Base-by-base conservation (phyloP, 1,140 invertebrate genomes). In the Drosophila ohnishii region DNA sequence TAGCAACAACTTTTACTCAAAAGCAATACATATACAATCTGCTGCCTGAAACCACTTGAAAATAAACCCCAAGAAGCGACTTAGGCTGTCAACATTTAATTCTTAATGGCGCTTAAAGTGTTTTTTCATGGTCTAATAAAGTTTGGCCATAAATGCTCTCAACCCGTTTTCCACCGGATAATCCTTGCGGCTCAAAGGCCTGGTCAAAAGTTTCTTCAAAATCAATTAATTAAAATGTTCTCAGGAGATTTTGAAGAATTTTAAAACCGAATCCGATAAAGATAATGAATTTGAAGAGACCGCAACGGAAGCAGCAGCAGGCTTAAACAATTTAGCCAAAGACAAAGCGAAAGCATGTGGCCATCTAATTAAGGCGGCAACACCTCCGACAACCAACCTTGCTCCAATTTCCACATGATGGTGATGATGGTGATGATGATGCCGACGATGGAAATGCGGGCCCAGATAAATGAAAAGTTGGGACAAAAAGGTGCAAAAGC, bases 331-430 rank as follows among this genome's bases (percentile, higher is more conserved):
- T 67, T 47, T 57, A n/a, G 63, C 28, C 50, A 37, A 69, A 70
- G 63, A 70, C 67, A 70, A 48, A 48, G 67, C 40, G 16, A 35
- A 35, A 39, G 56, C 51, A 70, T 48, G 42, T 35, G 51, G 64
- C 22, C 66, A 72, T 71, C 51, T 72, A 71, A 72, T 72, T 72
- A 71, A 72, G 66, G 42, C 30, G 32, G 30, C 69, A 72, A 71
- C 69, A 72, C 69, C 69, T 72, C 35, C 45, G 34, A 71, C 69
- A 72, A 71, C 44, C 69, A 72, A 71, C 69, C 69, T 72, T 72
- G 69, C 69, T 22, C 69, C 53, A n/a, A 71, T 71, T 72, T 59
- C 13, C 51, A 47, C 35, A 37, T 9, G 32, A 32, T 53, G 50
- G 22, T 22, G 48, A 48, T 47, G 25, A 40, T 16, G 19, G 22